Percentiles rank a stretch among this genome's conserved stretches.
phyloP scores from a whole-genome alignment of 2,797 vertebrate species.

The Lepilemur ruficaudatus region DNA sequence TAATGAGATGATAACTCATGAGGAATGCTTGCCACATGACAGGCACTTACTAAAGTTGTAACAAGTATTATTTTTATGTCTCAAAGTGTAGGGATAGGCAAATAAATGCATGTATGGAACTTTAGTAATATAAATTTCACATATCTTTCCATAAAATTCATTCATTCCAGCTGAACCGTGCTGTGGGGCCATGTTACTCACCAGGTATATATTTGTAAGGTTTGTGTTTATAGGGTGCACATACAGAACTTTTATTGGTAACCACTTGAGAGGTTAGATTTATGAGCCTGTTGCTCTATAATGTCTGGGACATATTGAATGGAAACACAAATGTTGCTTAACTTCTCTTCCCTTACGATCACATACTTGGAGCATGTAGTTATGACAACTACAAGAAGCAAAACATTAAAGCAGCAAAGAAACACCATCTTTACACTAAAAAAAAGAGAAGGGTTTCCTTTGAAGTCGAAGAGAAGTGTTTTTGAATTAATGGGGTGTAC shows the following conservation, averaged over 20 bases:
- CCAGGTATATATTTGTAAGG: background rate
- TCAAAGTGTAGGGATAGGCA: background rate
- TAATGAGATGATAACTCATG: background rate
- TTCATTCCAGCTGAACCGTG: background rate
- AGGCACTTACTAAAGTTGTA: background rate
- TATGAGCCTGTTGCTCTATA: constrained; percentile 39
- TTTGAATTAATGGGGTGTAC: constrained; percentile 86
- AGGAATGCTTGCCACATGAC: background rate
- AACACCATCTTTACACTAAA: constrained; percentile 77
- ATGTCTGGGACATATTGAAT: constrained; percentile 29
- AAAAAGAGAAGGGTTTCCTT: constrained; percentile 73
- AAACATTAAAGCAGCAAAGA: constrained; percentile 84
- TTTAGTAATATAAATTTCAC: background rate
- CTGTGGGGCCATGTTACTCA: background rate
- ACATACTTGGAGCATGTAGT: constrained; percentile 81
- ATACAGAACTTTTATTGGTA: constrained; percentile 23
- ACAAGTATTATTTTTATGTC: background rate
- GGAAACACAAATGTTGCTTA: constrained; percentile 43
- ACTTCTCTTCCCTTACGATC: constrained; percentile 47
- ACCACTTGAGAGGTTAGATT: constrained; percentile 43
- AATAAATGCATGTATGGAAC: background rate
- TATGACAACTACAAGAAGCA: constrained; percentile 87
- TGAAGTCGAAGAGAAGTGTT: constrained; percentile 85
- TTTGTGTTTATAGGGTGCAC: background rate
- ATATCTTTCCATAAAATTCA: background rate